Base-by-base conservation (phyloP, 1,140 invertebrate genomes). In the Drosophila tani region DNA sequence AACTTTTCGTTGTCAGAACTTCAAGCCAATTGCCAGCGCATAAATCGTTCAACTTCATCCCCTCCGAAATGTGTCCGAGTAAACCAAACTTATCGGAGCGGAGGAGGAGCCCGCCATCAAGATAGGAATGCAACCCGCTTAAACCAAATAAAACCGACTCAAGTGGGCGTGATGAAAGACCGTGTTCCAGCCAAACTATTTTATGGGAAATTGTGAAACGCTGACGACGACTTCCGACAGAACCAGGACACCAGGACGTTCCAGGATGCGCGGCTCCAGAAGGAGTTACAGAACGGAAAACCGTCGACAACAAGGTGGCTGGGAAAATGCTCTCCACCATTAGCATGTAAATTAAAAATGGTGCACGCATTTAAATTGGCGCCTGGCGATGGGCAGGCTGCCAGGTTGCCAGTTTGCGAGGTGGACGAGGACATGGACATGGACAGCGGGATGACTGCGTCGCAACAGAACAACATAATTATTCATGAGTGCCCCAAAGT, bases 291-390 rank as follows among this genome's bases (percentile, higher is more conserved):
- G 27, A 75, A 40, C 51, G 45, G 50, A 63, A 62, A 56, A 57
- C 45, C 56, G 64, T 64, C 66, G 64, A 71, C 76, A 79, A 57
- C 62, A 62, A 73, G 79, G 77, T 75, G 78, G 43, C 60, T 67
- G 73, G 47, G 49, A 55, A 81, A 82, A 82, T 82, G 81, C 62
- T 82, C 64, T 55, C 64, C 64, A 62, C 75, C 74, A 82, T 82
- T 82, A 82, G 71, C 79, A 82, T 82, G 79, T 82, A 82, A 82
- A 82, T 82, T 82, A 82, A 82, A 82, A 82, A 82, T 82, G 79
- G 79, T 60, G 69, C 47, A 81, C 80, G 80, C 75, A 68, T 63
- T 82, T 78, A 82, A 82, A 78, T 74, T 82, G 79, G 66, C 79
- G 68, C 75, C 58, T 50, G 27, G 45, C 67, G 32, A 35, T 35